Conservation (phyloP, 2,113 vertebrate genomes). For the Carlito syrichta region DNA sequence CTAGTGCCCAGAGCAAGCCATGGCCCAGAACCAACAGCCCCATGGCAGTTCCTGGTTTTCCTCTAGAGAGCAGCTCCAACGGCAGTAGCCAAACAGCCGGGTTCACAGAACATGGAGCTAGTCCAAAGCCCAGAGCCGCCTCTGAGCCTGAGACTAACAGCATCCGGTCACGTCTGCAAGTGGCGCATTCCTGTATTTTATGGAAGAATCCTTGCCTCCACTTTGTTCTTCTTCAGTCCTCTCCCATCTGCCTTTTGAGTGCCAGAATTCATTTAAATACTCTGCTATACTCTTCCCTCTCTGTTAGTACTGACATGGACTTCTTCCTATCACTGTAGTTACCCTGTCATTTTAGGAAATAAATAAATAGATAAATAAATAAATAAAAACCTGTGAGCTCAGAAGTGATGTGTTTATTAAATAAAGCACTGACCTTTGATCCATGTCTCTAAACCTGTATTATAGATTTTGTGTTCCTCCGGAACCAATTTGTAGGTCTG, state of each 20-base stretch:
- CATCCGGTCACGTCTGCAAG: neutral
- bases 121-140: accelerated
- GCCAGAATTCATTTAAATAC: neutral
- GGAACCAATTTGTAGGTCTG: neutral
- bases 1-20: neutral
- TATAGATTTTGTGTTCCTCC: neutral
- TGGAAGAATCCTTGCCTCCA: neutral
- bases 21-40: neutral
- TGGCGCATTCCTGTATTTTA: accelerated
- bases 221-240: neutral
- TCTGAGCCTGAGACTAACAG: neutral
- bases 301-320: neutral
- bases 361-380: neutral
- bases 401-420: conserved; percentile 11
- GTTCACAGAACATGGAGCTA: neutral
- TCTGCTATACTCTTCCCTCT: neutral
- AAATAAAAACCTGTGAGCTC: neutral
- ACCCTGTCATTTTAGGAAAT: neutral
- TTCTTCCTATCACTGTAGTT: neutral
- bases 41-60: neutral
- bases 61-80: neutral
- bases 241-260: neutral
- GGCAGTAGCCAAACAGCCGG: neutral
- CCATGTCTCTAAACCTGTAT: neutral
- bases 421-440: neutral